Percentiles rank a stretch among this genome's conserved stretches.
Conservation (phyloP, 1,140 invertebrate genomes). For the Musca vetustissima region DNA sequence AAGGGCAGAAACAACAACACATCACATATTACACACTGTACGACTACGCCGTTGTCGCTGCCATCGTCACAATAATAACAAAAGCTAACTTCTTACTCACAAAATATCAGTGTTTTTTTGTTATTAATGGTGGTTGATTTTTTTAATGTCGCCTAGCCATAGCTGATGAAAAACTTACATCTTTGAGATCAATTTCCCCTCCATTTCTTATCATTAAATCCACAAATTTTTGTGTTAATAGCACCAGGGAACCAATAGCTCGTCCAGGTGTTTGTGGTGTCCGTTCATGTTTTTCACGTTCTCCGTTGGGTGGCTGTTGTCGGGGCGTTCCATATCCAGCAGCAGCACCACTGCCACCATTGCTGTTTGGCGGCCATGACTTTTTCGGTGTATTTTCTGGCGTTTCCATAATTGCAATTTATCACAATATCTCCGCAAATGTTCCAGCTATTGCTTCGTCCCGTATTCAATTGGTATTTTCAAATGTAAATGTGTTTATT, state of each 20-base stretch:
- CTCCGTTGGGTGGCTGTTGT: constrained; percentile 28
- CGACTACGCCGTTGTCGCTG: too few species aligned
- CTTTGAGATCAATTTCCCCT: constrained; percentile 46
- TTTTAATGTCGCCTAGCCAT: not conserved
- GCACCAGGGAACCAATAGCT: constrained; percentile 46
- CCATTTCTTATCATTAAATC: constrained; percentile 49
- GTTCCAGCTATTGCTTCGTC: too few species aligned
- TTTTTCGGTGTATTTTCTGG: constrained; percentile 22
- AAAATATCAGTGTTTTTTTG: too few species aligned
- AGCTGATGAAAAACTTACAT: constrained; percentile 34
- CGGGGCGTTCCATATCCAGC: constrained; percentile 27
- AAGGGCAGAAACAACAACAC: not conserved
- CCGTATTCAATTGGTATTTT: not conserved
- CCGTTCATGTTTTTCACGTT: constrained; percentile 25
- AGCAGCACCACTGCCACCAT: constrained; percentile 34
- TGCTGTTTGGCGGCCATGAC: constrained; percentile 24
- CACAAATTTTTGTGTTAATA: constrained; percentile 51
- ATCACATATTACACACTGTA: not conserved
- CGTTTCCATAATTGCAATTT: not conserved
- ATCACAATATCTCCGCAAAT: not conserved
- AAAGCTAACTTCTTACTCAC: not conserved
- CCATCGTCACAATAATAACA: constrained; percentile 2
- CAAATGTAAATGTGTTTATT: constrained; percentile 29
- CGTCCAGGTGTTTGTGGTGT: constrained; percentile 38
- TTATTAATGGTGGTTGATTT: constrained; percentile 13